These are phyloP conservation scores for Polypterus senegalus DNA, from an alignment of 2,113 vertebrate genomes.

Conservation along the genomic window DNA sequence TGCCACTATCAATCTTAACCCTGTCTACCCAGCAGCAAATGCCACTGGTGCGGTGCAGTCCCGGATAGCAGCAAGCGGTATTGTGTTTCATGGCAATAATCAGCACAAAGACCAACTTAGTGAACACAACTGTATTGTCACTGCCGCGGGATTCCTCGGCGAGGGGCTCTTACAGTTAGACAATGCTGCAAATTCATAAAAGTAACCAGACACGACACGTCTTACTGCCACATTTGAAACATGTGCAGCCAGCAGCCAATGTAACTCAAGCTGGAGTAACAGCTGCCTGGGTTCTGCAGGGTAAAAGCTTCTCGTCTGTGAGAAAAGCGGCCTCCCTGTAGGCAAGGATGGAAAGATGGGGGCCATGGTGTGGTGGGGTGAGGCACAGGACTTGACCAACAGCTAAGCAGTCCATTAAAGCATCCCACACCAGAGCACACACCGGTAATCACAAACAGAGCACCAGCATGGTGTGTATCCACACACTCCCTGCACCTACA, in stretches of 20 bases:
- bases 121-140: slow-evolving; percentile 35
- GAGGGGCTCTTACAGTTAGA: slow-evolving; percentile 50
- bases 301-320: too few species aligned
- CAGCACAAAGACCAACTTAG: slow-evolving; percentile 33
- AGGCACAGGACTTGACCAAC: too few species aligned
- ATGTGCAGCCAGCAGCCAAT: slow-evolving; percentile 44
- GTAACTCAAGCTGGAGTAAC: slow-evolving; percentile 51
- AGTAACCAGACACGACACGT: slow-evolving; percentile 55
- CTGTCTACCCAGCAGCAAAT: slow-evolving; percentile 56
- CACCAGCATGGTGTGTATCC: too few species aligned
- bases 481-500: too few species aligned
- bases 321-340: too few species aligned
- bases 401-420: too few species aligned
- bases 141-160: slow-evolving; percentile 46
- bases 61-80: slow-evolving; percentile 18
- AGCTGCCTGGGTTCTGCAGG: slow-evolving; percentile 46
- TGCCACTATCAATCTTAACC: slow-evolving; percentile 67
- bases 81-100: slow-evolving; percentile 18
- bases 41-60: slow-evolving; percentile 35
- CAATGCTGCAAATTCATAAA: slow-evolving; percentile 53
- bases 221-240: slow-evolving; percentile 43
- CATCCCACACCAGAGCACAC: too few species aligned
- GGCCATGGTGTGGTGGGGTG: too few species aligned
- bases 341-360: too few species aligned
- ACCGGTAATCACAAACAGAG: too few species aligned